Evolutionary conservation across 2,888 invertebrate species (phyloP), one percentile per base, ranked within the genome.

Genomic region (Heliothis peltigera): DNA sequence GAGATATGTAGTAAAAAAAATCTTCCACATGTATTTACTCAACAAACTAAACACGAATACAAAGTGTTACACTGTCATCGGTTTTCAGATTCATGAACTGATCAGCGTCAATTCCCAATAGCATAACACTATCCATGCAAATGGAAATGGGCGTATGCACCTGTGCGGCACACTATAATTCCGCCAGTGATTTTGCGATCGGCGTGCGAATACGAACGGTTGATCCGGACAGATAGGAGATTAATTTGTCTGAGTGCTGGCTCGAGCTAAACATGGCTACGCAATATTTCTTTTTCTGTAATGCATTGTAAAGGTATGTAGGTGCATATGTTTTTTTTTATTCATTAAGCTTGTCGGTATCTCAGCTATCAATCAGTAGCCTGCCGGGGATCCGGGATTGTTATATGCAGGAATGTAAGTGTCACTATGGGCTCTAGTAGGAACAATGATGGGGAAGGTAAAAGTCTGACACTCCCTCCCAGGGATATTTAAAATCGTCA

Each of bases 221-320:
- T 82, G 86, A 89, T 89, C 84, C 77, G 58, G 61, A 70, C 77
- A 78, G 85, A 89, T 84, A 87, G 82, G 81, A 84, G 83, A 85
- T 87, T 88, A 88, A 88, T 89, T 87, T 88, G 85, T 85, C 83
- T 84, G 86, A 90, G 89, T 89, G 87, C 85, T 77, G 69, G 64
- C 71, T 64, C 73, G 78, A 79, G 77, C 79, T 66, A 74, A 76
- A 77, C 67, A 70, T 62, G 46, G 44, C 7, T 28, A 56, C 69
- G 74, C 17, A 39, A 19, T 58, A 60, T 52, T 56, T 55, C 28
- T 58, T 25, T 55, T 32, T 32, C 43, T 51, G 18, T 39, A 54
- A 48, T 61, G 42, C 48, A 59, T 74, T 73, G 73, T 73, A 39
- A 39, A 39, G 39, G 39, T n/a, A 39, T 39, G 39, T 39, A 43